Evolutionary conservation across 2,113 vertebrate species (phyloP).

Genomic region (Phrynosoma blainvillii): DNA sequence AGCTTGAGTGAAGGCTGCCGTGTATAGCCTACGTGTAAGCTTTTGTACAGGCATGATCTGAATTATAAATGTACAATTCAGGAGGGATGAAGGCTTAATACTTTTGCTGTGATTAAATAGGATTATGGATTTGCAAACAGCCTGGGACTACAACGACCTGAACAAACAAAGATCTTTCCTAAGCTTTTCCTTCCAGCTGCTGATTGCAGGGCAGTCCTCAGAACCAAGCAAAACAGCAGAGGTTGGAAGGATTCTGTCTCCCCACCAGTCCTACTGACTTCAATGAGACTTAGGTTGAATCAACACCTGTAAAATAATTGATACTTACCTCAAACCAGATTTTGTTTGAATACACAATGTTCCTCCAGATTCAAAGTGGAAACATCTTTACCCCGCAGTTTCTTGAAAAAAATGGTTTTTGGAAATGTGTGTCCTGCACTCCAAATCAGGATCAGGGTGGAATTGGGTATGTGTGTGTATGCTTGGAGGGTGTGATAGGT

Average conservation of each 20-base stretch:
- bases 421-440: too few relatives aligned
- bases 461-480: too few relatives aligned
- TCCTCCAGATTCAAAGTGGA: too few relatives aligned
- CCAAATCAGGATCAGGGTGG: too few relatives aligned
- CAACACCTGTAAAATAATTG: too few relatives aligned
- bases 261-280: neutral
- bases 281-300: neutral
- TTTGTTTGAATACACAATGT: too few relatives aligned
- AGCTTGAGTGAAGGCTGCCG: too few relatives aligned
- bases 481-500: too few relatives aligned
- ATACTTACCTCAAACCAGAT: too few relatives aligned
- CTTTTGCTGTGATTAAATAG: conserved; percentile 36
- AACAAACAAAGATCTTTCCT: conserved; percentile 33
- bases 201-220: conserved; percentile 8
- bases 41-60: neutral
- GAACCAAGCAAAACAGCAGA: neutral
- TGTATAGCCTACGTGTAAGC: neutral
- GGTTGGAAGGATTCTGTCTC: neutral
- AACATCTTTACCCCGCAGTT: too few relatives aligned
- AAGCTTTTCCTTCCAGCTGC: neutral
- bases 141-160: conserved; percentile 37
- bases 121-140: conserved; percentile 19
- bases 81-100: conserved; percentile 28
- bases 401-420: too few relatives aligned
- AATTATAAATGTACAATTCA: neutral